Evolutionary conservation across 1,140 invertebrate genomes (phyloP).

Genomic region (Globodera rostochiensis): DNA sequence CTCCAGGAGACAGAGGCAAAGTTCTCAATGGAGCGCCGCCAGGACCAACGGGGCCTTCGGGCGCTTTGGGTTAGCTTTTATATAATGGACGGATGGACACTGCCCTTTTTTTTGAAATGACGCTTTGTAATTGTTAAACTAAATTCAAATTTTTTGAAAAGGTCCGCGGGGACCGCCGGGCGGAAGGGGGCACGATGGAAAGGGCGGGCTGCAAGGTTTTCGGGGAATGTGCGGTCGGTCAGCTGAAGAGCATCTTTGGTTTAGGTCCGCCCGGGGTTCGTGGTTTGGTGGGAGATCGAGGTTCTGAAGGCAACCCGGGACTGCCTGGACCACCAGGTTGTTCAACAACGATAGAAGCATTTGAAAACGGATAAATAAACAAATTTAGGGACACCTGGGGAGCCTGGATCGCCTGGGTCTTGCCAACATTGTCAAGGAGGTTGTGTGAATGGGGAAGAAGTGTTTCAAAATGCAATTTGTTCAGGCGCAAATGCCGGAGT

Average conservation of each 20-base stretch:
- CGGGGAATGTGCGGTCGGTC: constrained; percentile 23
- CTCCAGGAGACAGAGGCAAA: constrained; percentile 56
- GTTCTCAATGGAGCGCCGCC: constrained; percentile 60
- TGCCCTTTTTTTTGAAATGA: neutral
- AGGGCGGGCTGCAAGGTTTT: constrained; percentile 37
- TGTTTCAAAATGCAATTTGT: neutral
- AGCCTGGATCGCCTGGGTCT: constrained; percentile 44
- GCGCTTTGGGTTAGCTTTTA: constrained; percentile 11
- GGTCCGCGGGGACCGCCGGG: constrained; percentile 35
- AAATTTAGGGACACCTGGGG: constrained; percentile 39
- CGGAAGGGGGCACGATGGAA: constrained; percentile 48
- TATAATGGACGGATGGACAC: constrained; percentile 14
- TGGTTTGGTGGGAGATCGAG: constrained; percentile 44
- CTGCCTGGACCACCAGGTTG: constrained; percentile 49
- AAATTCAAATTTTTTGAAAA: neutral
- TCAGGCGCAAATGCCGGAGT: constrained; percentile 14
- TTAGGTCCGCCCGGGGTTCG: constrained; percentile 35
- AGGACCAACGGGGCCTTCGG: constrained; percentile 50
- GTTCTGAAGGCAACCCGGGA: constrained; percentile 44
- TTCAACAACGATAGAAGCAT: neutral
- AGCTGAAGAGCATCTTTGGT: neutral
- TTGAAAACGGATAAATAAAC: neutral
- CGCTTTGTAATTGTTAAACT: neutral
- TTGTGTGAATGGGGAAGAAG: neutral
- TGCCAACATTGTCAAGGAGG: constrained; percentile 46